These are phyloP conservation scores for Fissipunctia ypsillon DNA, from an alignment of 2,888 invertebrate species.

Conservation along the genomic window DNA sequence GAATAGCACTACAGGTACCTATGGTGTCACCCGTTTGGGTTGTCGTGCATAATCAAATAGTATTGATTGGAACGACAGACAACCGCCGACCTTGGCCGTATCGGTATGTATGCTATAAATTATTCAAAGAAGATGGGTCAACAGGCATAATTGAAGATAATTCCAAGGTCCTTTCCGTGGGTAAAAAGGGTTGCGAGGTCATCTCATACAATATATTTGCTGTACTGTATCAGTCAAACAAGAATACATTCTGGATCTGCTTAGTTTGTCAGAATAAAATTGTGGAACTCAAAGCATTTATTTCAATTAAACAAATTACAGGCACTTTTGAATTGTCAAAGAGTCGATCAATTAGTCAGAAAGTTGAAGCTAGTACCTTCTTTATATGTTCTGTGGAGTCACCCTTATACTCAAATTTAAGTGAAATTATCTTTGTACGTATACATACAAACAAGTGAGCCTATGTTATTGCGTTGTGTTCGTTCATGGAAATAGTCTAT, in stretches of 20 bases:
- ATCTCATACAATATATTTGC: background rate
- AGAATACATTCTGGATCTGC: background rate
- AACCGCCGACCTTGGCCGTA: slow-evolving; percentile 34
- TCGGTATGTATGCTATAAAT: slow-evolving; percentile 24
- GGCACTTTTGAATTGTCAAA: too few relatives aligned
- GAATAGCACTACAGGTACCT: background rate
- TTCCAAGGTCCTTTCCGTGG: background rate
- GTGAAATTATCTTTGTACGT: too few relatives aligned
- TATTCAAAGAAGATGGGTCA: slow-evolving; percentile 9
- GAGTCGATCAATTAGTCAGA: too few relatives aligned
- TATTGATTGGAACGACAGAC: slow-evolving; percentile 48
- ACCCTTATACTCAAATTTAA: too few relatives aligned
- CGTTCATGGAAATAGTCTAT: background rate
- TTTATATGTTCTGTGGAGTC: too few relatives aligned
- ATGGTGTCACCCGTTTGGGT: slow-evolving; percentile 20
- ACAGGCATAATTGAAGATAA: slow-evolving; percentile 9
- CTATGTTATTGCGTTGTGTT: background rate
- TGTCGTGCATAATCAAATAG: slow-evolving; percentile 56
- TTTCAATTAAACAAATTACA: too few relatives aligned
- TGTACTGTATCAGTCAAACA: background rate
- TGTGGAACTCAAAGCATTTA: too few relatives aligned
- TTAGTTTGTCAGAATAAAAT: background rate
- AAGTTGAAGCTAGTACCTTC: too few relatives aligned
- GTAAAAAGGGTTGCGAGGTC: background rate
- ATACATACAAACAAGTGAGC: too few relatives aligned